Evolutionary conservation across 2,113 vertebrate genomes (phyloP).

Genomic region (Scomber scombrus): DNA sequence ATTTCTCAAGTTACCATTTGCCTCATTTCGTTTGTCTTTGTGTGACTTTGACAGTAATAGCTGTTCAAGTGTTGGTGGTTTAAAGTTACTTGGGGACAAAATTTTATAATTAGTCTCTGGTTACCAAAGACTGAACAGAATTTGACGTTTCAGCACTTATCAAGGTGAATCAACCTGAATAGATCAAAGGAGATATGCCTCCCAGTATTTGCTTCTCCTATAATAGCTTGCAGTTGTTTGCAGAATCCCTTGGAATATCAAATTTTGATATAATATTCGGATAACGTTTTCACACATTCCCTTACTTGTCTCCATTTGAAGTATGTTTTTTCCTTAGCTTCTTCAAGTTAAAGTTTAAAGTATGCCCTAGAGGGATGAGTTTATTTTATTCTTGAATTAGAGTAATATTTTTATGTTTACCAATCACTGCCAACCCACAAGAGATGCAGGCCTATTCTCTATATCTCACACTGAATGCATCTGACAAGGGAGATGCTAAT

Average conservation of each 20-base stretch:
- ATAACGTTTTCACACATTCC: constrained; percentile 32
- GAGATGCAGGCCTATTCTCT: constrained; percentile 39
- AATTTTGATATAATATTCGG: constrained; percentile 35
- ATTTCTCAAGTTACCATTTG: neutral
- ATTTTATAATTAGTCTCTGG: neutral
- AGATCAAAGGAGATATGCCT: constrained; percentile 21
- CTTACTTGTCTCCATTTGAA: constrained; percentile 26
- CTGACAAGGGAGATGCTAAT: constrained; percentile 66
- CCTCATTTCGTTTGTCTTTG: neutral
- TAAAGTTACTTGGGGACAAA: constrained; percentile 1
- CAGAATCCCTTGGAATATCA: constrained; percentile 10
- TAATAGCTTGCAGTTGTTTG: constrained; percentile 14
- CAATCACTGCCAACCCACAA: constrained; percentile 14
- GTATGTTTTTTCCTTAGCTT: constrained; percentile 6
- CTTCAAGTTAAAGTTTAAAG: constrained; percentile 34
- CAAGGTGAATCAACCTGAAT: constrained; percentile 16
- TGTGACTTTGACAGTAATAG: neutral
- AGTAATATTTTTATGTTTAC: constrained; percentile 53
- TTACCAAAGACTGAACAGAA: neutral
- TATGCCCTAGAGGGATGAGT: constrained; percentile 28
- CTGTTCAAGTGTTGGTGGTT: neutral
- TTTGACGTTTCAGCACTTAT: neutral
- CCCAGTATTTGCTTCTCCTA: constrained; percentile 1
- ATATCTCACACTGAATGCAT: constrained; percentile 38
- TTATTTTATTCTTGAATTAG: constrained; percentile 62